Conservation (phyloP, 2,888 invertebrate species). For the Amiota communis region DNA sequence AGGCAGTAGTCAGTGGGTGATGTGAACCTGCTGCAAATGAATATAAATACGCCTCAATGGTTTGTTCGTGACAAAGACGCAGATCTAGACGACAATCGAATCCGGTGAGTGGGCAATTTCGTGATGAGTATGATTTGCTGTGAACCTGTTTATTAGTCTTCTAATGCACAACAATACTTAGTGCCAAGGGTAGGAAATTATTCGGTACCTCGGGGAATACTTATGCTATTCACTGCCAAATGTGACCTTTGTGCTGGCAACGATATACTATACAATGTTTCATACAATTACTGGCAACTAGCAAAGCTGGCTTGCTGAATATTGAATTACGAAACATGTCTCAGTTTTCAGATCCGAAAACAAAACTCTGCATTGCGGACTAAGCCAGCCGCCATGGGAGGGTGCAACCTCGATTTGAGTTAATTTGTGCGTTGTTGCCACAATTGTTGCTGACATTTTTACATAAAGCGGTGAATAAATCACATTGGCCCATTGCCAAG, state of each 20-base stretch:
- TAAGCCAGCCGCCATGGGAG: conserved; percentile 3
- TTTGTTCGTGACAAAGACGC: conserved; percentile 10
- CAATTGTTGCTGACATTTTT: conserved; percentile 68
- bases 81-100: neutral
- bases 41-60: conserved; percentile 37
- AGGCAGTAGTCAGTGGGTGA: neutral
- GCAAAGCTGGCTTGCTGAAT: conserved; percentile 31
- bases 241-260: conserved; percentile 66
- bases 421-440: conserved; percentile 57
- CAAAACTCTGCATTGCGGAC: neutral
- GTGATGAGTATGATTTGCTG: conserved; percentile 43
- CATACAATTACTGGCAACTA: too few species aligned
- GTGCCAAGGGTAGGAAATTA: conserved; percentile 67
- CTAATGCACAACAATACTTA: conserved; percentile 71
- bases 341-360: conserved; percentile 60
- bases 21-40: conserved; percentile 41
- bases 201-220: conserved; percentile 67
- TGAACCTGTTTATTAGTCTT: conserved; percentile 72
- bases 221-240: conserved; percentile 62
- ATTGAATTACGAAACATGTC: conserved; percentile 69
- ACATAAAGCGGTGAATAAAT: conserved; percentile 63
- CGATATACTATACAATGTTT: conserved; percentile 19
- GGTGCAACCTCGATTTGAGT: conserved; percentile 44
- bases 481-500: conserved; percentile 66
- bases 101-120: conserved; percentile 19